Evolutionary conservation across 2,797 vertebrate genomes (phyloP), one percentile per base, ranked within the genome.

Genomic region (Lepus oiostolus): DNA sequence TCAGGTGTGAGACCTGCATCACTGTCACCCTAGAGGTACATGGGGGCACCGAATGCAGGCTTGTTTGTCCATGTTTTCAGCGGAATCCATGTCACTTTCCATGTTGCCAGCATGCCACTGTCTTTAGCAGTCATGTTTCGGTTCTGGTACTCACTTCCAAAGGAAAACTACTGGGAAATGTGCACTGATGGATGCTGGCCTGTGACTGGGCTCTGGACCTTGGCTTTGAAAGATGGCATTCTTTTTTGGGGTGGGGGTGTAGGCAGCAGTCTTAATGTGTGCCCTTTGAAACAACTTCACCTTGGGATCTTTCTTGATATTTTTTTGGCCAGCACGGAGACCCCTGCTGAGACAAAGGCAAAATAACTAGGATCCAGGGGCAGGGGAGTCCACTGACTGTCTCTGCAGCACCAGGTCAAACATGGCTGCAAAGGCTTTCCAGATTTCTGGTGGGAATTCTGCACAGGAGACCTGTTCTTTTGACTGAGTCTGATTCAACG

Each of bases 91-190:
- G 77, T 52, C 30, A 2, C 88, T 88, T 91, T 93, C 86, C 50
- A 52, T 54, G 81, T 93, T 79, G 35, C 80, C 26, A 88, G 42
- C 8, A 26, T 32, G 19, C 24, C 22, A 19, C 62, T 95, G 97
- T 96, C 95, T 75, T 68, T 26, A 54, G 84, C 80, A 67, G 75
- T 79, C 92, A 1, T 42, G 79, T 67, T 77, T 88, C 22, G 35
- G 0, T 90, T 85, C 94, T 93, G 93, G 65, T 71, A 84, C 80
- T 88, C 85, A 80, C 0, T 91, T 97, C 89, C 96, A 96, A 92
- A 84, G 72, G 80, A 89, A 96, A 96, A 96, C 97, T 96, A 95
- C 96, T 91, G 89, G 92, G 95, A 91, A 81, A 93, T 35, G 96
- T 88, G 95, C 80, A 7, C 7, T 93, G 97, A 96, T 70, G 93